Evolutionary conservation across 1,140 invertebrate genomes (phyloP), one percentile per base, ranked within the genome.

Genomic region (Bombus balteatus): DNA sequence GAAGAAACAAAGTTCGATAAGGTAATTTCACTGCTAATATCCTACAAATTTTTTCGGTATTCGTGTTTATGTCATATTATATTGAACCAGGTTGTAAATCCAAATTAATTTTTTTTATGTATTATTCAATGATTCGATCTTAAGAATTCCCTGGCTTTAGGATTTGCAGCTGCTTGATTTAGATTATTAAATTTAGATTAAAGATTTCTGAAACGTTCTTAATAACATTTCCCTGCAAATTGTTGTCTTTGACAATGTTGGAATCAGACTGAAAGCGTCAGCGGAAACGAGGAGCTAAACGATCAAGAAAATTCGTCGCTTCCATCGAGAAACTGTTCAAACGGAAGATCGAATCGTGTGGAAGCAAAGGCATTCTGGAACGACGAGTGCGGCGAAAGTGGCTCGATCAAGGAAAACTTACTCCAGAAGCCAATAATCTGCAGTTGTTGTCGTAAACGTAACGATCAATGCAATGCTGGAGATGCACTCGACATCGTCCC

Each of bases 401-500:
- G 32, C 34, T 65, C 82, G 73, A 43, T 71, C 39, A 81, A 73
- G 66, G 83, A 81, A 66, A 85, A 71, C 70, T 83, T 76, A 41
- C 41, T 78, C 73, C 62, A 82, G 39, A 80, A 72, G 41, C 81
- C 85, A 78, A 86, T 86, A 81, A 85, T 79, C 47, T 91, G 89
- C 75, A 88, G 75, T 82, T 91, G 87, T 57, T 86, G 85, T 39
- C 86, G 82, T 41, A 74, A 85, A 66, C 74, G 86, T 73, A 88
- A 86, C 81, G 70, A 90, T n/a, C 81, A 87, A 32, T 87, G 88
- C 43, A 89, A 75, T 39, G 73, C 78, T 10, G 89, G 89, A 43
- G 88, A 90, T 8, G 53, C 85, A 71, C 73, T 90, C 59, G 89
- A 89, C 34, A 71, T 78, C 47, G 87, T 89, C 15, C 87, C 87